Evolutionary conservation across 2,113 vertebrate species (phyloP).

Genomic region (Melanerpes aurifrons): DNA sequence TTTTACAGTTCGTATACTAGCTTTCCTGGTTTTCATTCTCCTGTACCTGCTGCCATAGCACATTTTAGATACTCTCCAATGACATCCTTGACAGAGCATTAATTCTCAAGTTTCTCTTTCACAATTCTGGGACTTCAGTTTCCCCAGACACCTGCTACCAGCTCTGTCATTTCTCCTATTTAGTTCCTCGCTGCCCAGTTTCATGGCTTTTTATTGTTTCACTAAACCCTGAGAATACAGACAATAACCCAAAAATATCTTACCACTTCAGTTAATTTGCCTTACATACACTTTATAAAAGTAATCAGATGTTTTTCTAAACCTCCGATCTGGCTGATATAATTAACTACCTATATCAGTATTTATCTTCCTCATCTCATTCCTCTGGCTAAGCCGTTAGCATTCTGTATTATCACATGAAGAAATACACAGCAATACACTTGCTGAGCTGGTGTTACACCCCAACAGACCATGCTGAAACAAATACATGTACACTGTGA

Average conservation of each 20-base stretch:
- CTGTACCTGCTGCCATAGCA: neutral
- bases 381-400: neutral
- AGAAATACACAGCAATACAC: neutral
- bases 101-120: slow-evolving; percentile 21
- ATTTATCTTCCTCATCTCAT: neutral
- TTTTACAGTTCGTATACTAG: neutral
- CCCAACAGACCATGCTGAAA: neutral
- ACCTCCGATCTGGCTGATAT: neutral
- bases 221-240: neutral
- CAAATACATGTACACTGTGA: neutral
- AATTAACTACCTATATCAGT: neutral
- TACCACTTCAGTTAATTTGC: neutral
- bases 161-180: slow-evolving; percentile 55
- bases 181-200: slow-evolving; percentile 54
- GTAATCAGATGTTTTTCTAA: neutral
- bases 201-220: slow-evolving; percentile 53
- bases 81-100: slow-evolving; percentile 14
- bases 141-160: slow-evolving; percentile 56
- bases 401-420: neutral
- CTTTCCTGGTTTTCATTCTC: neutral
- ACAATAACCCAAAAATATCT: slow-evolving; percentile 1
- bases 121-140: slow-evolving; percentile 5
- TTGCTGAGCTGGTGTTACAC: neutral
- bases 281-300: neutral
- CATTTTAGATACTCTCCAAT: neutral